These are phyloP conservation scores for Pollenia angustigena DNA, from an alignment of 2,888 invertebrate species.

Conservation along the genomic window DNA sequence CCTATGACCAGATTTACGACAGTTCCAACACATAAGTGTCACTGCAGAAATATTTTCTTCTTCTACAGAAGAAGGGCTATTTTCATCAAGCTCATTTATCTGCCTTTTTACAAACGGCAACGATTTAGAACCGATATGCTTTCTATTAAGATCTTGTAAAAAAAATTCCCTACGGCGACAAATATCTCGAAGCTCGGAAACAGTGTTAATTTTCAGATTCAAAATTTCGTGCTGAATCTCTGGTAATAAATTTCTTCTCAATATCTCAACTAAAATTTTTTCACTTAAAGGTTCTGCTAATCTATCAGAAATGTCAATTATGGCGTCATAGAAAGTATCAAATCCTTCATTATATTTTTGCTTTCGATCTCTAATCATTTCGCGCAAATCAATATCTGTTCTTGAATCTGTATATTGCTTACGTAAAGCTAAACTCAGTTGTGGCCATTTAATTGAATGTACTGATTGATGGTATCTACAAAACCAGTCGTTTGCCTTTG, in stretches of 20 bases:
- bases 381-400: too few relatives aligned
- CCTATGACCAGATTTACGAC: neutral
- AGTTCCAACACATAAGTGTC: neutral
- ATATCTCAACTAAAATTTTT: neutral
- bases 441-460: too few relatives aligned
- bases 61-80: neutral
- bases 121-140: neutral
- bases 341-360: too few relatives aligned
- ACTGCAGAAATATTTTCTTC: neutral
- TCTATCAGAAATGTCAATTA: neutral
- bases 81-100: neutral
- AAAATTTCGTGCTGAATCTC: too few relatives aligned
- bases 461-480: too few relatives aligned
- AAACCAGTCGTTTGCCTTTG: too few relatives aligned
- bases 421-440: too few relatives aligned
- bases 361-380: neutral
- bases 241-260: too few relatives aligned
- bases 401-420: too few relatives aligned
- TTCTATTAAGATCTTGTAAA: neutral
- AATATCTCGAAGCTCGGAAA: neutral
- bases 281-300: neutral
- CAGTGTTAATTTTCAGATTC: neutral
- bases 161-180: conserved; percentile 14
- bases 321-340: conserved; percentile 8
- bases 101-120: neutral